These are phyloP conservation scores for Oncorhynchus masou DNA, from an alignment of 2,113 vertebrate species.

Conservation along the genomic window DNA sequence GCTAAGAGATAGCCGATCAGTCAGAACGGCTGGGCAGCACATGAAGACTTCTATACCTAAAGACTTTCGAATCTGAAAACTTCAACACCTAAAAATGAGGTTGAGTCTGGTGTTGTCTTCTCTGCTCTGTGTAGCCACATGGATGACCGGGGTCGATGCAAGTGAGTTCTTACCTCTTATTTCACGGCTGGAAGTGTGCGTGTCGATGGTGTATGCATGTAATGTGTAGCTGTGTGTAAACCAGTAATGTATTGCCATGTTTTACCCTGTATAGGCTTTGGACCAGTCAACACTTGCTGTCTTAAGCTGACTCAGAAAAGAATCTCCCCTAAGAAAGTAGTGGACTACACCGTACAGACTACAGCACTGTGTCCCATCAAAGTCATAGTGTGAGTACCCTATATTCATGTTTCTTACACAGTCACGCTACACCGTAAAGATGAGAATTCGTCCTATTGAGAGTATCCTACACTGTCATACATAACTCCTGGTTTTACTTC, in stretches of 20 bases:
- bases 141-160: constrained; percentile 24
- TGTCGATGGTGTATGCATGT: not conserved
- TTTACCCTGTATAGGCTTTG: constrained; percentile 38
- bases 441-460: not conserved
- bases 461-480: too few relatives aligned
- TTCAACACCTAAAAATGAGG: constrained; percentile 35
- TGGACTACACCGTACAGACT: constrained; percentile 47
- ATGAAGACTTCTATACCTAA: not conserved
- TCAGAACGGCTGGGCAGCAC: not conserved
- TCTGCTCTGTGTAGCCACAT: constrained; percentile 44
- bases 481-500: not conserved
- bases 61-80: not conserved
- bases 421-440: not conserved
- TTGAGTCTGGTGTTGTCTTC: constrained; percentile 2
- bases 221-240: not conserved
- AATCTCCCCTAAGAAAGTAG: rapidly evolving
- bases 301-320: rapidly evolving
- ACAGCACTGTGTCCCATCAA: constrained; percentile 25
- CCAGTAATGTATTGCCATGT: not conserved
- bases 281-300: constrained; percentile 36
- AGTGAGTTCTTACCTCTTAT: constrained; percentile 49
- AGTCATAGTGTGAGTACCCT: constrained; percentile 56
- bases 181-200: not conserved
- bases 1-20: constrained; percentile 2
- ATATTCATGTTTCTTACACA: not conserved